Evolutionary conservation across 1,140 invertebrate species (phyloP), one percentile per base, ranked within the genome.

Genomic region (Meloidogyne exigua): DNA sequence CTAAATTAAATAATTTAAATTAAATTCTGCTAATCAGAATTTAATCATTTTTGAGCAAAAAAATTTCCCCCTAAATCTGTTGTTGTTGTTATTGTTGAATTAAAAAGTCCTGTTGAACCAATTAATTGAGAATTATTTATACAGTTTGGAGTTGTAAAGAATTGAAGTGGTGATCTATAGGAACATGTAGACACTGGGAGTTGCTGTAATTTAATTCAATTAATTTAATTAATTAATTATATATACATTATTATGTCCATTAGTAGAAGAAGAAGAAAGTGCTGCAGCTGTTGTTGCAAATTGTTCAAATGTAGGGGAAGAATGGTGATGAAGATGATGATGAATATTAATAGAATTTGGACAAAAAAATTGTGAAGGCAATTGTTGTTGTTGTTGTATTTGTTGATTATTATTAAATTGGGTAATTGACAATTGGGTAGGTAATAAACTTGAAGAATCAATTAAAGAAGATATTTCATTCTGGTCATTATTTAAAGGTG

Each of bases 331-430:
- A 36, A 64, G 28, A 32, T 72, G 71, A 12, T 72, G 42, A 32
- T 72, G 71, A 36, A 72, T 72, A 64, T 63, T 72, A 64, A 72
- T 72, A 32, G 71, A 72, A 62, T 76, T 72, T 49, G 44, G 18
- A 49, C 44, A 49, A 49, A 49, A 49, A n/a, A 49, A 4, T 49
- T 49, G 44, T 49, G 44, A 15, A 49, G 44, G 44, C 39, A 42
- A 9, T 49, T 49, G 44, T 49, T 49, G 44, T 49, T 49, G 44
- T n/a, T n/a, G n/a, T n/a, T n/a, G n/a, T n/a, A n/a, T n/a, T 18
- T 49, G 12, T 18, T 49, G 12, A 49, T 49, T 49, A 18, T 2
- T 15, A 49, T 13, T 18, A 49, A 49, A 49, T 1, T 13, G 44
- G 15, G 18, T 5, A 49, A 49, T 49, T 42, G 28, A 32, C 2